phyloP scores from a whole-genome alignment of 2,797 vertebrate genomes.

The Ctenosaura bakeri region DNA sequence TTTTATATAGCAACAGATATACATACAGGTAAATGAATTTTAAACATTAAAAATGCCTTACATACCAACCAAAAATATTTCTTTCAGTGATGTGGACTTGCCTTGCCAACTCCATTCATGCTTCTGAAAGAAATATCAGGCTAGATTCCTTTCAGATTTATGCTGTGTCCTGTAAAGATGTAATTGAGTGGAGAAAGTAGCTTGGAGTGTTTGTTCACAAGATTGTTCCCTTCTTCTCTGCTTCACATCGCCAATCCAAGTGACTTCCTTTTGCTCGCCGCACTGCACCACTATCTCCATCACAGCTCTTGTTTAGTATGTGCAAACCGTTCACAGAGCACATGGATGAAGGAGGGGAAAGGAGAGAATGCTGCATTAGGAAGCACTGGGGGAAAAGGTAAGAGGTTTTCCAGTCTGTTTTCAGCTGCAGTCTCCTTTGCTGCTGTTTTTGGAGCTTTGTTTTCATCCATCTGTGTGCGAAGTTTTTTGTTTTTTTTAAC shows the following conservation, averaged over 20 bases:
- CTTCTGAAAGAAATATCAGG: neutral
- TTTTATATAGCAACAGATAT: neutral
- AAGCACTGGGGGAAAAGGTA: neutral
- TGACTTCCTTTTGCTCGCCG: slow-evolving; percentile 13
- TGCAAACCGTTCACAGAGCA: neutral
- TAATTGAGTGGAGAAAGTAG: slow-evolving; percentile 41
- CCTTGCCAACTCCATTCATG: neutral
- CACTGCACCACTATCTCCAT: slow-evolving; percentile 28
- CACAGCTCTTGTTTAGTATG: slow-evolving; percentile 6
- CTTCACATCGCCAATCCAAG: slow-evolving; percentile 33
- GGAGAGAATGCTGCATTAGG: slow-evolving; percentile 32
- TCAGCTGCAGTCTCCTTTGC: slow-evolving; percentile 27
- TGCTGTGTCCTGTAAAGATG: neutral
- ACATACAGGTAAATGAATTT: neutral
- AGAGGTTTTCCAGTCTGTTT: slow-evolving; percentile 11
- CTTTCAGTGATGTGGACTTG: slow-evolving; percentile 32
- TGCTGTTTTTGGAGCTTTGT: slow-evolving; percentile 24
- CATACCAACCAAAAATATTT: neutral
- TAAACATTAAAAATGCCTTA: neutral
- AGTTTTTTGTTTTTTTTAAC: slow-evolving; percentile 15
- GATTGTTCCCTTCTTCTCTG: slow-evolving; percentile 33
- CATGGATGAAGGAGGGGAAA: neutral
- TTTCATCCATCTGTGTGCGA: slow-evolving; percentile 16
- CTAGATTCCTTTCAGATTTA: slow-evolving; percentile 7
- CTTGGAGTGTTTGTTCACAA: slow-evolving; percentile 5